These are phyloP conservation scores for Cremastobaeus sp. DNA, from an alignment of 2,888 invertebrate species.

Conservation along the genomic window DNA sequence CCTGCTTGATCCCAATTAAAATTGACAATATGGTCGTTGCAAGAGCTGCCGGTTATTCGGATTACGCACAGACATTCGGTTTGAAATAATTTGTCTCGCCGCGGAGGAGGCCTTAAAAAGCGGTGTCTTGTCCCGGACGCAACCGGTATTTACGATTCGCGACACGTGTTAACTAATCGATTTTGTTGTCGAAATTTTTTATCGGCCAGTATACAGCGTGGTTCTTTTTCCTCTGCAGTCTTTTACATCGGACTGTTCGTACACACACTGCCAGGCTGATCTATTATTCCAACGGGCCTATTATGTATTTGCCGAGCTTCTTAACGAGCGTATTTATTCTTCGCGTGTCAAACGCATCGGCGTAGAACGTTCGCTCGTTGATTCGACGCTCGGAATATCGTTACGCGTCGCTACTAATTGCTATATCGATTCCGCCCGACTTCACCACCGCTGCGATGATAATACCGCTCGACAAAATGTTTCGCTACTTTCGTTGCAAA, in stretches of 20 bases:
- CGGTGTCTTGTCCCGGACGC: slow-evolving; percentile 4
- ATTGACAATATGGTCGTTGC: too few relatives aligned
- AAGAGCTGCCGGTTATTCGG: too few relatives aligned
- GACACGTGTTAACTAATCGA: slow-evolving; percentile 50
- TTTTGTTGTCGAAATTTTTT: slow-evolving; percentile 52
- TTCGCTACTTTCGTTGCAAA: slow-evolving; percentile 49
- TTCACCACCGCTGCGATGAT: slow-evolving; percentile 54
- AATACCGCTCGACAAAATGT: slow-evolving; percentile 59
- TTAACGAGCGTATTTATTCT: slow-evolving; percentile 67
- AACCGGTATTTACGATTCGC: slow-evolving; percentile 48
- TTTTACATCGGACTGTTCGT: slow-evolving; percentile 20
- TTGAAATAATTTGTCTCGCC: too few relatives aligned
- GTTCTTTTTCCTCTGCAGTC: slow-evolving; percentile 42
- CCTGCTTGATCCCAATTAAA: too few relatives aligned
- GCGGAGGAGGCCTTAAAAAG: too few relatives aligned
- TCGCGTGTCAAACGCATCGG: slow-evolving; percentile 62
- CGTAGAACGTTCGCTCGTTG: slow-evolving; percentile 51
- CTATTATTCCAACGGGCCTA: slow-evolving; percentile 61
- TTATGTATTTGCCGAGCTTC: slow-evolving; percentile 71
- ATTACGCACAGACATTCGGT: too few relatives aligned
- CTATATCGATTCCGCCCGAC: slow-evolving; percentile 57
- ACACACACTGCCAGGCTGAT: slow-evolving; percentile 44
- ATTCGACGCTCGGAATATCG: slow-evolving; percentile 59
- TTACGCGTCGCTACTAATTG: slow-evolving; percentile 64
- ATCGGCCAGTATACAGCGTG: slow-evolving; percentile 31